A percentile compares a stretch with the other conserved stretches of the same genome.
These are phyloP conservation scores for Huso huso DNA, from an alignment of 2,797 vertebrate genomes.

Conservation along the genomic window DNA sequence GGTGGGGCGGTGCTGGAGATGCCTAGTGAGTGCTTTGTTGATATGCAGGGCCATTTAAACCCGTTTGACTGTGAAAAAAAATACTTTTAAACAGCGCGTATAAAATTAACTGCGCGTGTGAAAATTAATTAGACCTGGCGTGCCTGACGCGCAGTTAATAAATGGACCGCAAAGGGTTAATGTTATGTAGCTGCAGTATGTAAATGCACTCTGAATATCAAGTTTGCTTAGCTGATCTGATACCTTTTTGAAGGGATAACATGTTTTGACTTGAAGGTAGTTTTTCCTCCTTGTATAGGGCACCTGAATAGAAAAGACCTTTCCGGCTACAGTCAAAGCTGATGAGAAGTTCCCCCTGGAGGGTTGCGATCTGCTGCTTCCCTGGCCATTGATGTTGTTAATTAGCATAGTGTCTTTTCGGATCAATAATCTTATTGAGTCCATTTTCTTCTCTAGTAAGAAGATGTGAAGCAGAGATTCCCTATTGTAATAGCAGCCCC, in stretches of 20 bases:
- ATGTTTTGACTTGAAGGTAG: not conserved
- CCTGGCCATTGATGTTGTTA: constrained; percentile 27
- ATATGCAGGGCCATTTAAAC: too few species aligned
- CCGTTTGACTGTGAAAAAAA: too few species aligned
- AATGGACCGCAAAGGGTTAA: too few species aligned
- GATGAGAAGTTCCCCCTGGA: constrained; percentile 13
- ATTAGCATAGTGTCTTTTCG: constrained; percentile 35
- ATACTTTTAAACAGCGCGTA: too few species aligned
- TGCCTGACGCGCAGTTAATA: too few species aligned
- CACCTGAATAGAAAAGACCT: constrained; percentile 17
- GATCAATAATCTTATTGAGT: constrained; percentile 58
- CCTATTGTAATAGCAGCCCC: constrained; percentile 44
- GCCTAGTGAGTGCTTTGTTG: too few species aligned
- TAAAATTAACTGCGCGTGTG: too few species aligned
- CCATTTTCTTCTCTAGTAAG: constrained; percentile 49
- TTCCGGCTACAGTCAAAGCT: constrained; percentile 22
- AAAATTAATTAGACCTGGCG: too few species aligned
- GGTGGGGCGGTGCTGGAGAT: too few species aligned
- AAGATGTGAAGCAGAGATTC: constrained; percentile 38
- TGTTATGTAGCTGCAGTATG: too few species aligned
- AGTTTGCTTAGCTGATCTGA: too few species aligned
- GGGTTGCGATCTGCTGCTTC: constrained; percentile 5
- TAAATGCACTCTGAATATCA: too few species aligned
- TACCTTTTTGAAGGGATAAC: not conserved
- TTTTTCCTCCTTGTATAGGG: constrained; percentile 6